Evolutionary conservation across 2,113 vertebrate genomes (phyloP).

Genomic region (Camelus bactrianus): DNA sequence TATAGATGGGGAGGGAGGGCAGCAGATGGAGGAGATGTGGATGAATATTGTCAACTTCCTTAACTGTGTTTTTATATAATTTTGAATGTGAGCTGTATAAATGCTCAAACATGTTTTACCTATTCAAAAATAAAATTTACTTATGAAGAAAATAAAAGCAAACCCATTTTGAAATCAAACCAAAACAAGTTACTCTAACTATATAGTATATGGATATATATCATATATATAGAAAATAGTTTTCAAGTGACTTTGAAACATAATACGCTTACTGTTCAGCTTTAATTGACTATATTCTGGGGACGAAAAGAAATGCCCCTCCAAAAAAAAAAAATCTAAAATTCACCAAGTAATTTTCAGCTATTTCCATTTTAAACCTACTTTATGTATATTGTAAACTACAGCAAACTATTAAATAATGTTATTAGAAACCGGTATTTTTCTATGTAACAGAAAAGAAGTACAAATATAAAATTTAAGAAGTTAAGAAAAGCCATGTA

Average conservation of each 20-base stretch:
- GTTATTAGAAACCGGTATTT: not conserved
- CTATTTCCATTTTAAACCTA: not conserved
- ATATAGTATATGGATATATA: not conserved
- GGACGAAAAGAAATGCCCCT: not conserved
- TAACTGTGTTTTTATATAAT: not conserved
- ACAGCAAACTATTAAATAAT: constrained; percentile 6
- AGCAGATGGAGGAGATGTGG: not conserved
- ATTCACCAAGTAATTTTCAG: not conserved
- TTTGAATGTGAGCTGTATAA: not conserved
- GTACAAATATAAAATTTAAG: not conserved
- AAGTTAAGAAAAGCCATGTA: not conserved
- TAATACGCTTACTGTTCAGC: not conserved
- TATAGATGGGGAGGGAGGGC: not conserved
- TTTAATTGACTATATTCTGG: constrained; percentile 10
- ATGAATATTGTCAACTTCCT: not conserved
- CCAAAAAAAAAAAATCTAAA: not conserved
- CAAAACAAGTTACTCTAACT: not conserved
- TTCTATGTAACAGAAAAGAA: not conserved
- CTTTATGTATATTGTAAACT: not conserved
- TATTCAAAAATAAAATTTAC: constrained; percentile 21
- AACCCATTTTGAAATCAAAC: constrained; percentile 26
- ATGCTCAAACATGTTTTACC: not conserved
- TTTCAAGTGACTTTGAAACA: not conserved
- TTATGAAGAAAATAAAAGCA: not conserved
- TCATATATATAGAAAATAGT: not conserved